Evolutionary conservation across 1,140 invertebrate genomes (phyloP), one percentile per base, ranked within the genome.

Genomic region (Leptinotarsa lineolata): DNA sequence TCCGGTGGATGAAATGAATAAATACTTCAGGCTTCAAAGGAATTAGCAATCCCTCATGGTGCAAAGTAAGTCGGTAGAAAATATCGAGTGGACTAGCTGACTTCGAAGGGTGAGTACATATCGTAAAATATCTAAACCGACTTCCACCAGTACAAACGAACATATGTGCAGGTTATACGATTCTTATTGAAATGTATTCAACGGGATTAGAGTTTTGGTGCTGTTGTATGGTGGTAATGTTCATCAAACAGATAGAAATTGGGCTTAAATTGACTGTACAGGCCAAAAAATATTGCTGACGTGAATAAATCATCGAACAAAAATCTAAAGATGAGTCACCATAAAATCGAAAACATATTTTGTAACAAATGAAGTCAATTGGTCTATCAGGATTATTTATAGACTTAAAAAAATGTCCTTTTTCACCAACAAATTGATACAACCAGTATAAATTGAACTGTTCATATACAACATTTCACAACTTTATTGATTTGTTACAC

Each of bases 161-260:
- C 83, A 84, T 84, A 84, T 84, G 83, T 83, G 83, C 81, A 80
- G 81, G 82, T 84, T 84, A 84, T 84, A 82, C 81, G 82, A 83
- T 79, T 84, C 83, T 75, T 78, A 83, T 82, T 83, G 79, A 79
- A 83, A 84, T 82, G 79, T 82, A 83, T 83, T 83, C 81, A 79
- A 59, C 54, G 60, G 69, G 69, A 63, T 71, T 71, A 71, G 45
- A 59, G 69, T 71, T 61, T 61, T 63, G 69, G 69, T 48, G 67
- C 69, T 63, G 63, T 64, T 68, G 66, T 68, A 46, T 45, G 30
- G 24, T 48, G 70, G 70, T 63, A 39, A 48, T 65, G 70, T 24
- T 63, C 63, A 67, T 72, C 60, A 67, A 45, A 66, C 61, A 58
- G 30, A 54, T 11, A 65, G 8, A 66, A 72, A 64, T 72, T 22